Percentiles rank a stretch among this genome's conserved stretches.
Conservation (phyloP, 1,140 invertebrate genomes). For the Drosophila parabipectinata region DNA sequence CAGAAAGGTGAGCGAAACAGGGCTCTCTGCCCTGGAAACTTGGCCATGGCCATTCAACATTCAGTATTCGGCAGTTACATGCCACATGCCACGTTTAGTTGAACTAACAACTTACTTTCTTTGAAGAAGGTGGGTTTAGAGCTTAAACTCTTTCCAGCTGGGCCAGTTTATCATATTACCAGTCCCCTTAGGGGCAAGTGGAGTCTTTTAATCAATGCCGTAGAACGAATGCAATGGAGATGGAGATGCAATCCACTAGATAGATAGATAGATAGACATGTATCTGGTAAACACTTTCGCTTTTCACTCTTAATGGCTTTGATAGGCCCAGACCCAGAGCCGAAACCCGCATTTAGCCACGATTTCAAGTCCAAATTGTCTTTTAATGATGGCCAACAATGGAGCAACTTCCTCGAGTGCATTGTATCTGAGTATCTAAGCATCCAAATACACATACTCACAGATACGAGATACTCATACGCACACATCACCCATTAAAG, state of each 20-base stretch:
- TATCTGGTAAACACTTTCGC: constrained; percentile 53
- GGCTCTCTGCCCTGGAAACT: constrained; percentile 35
- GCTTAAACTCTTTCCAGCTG: constrained; percentile 49
- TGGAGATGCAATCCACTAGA: neutral
- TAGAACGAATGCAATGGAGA: constrained; percentile 37
- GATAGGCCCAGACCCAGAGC: constrained; percentile 8
- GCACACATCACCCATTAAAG: constrained; percentile 31
- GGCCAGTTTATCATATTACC: constrained; percentile 49
- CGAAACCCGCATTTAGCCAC: constrained; percentile 18
- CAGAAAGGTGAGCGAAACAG: constrained; percentile 48
- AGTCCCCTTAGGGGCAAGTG: constrained; percentile 8
- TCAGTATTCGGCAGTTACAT: constrained; percentile 8
- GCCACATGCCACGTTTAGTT: constrained; percentile 49
- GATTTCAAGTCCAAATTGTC: constrained; percentile 47
- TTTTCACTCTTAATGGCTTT: constrained; percentile 40
- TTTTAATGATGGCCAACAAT: constrained; percentile 60
- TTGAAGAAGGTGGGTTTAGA: too few relatives aligned
- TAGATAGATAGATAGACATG: neutral
- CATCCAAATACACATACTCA: neutral
- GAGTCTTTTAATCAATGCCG: neutral
- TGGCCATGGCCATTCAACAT: constrained; percentile 20
- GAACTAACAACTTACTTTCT: constrained; percentile 46
- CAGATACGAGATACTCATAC: too few relatives aligned
- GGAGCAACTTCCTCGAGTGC: constrained; percentile 58
- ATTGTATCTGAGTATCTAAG: constrained; percentile 10